A percentile compares a stretch with the other conserved stretches of the same genome.
Conservation (phyloP, 2,797 vertebrate species). For the Tachyglossus aculeatus region DNA sequence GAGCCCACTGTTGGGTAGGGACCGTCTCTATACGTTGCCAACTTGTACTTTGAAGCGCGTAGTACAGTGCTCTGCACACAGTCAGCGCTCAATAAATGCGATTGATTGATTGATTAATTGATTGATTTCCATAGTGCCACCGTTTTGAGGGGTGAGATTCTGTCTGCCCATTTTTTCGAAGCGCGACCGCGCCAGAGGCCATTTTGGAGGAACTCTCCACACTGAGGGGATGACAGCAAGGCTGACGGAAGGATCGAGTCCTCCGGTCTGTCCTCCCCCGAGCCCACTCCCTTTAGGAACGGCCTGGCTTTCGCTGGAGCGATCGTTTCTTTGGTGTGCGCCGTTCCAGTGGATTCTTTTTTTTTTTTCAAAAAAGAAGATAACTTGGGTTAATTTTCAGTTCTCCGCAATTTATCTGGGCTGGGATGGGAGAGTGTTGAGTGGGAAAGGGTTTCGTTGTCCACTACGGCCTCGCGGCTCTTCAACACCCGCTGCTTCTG, state of each 20-base stretch:
- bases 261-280: constrained; percentile 46
- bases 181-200: constrained; percentile 52
- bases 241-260: constrained; percentile 45
- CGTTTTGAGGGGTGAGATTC: too few relatives aligned
- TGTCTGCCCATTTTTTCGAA: constrained; percentile 54
- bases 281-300: constrained; percentile 37
- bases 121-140: too few relatives aligned
- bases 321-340: constrained; percentile 23
- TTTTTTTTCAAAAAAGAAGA: constrained; percentile 52
- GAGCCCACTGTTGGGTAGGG: too few relatives aligned
- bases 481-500: constrained; percentile 82
- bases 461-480: constrained; percentile 74
- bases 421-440: constrained; percentile 80
- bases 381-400: constrained; percentile 75
- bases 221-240: constrained; percentile 64
- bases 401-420: constrained; percentile 80
- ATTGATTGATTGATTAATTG: too few relatives aligned
- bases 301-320: too few relatives aligned
- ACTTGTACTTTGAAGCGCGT: too few relatives aligned
- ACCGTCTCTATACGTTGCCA: too few relatives aligned
- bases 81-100: too few relatives aligned
- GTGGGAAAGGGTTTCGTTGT: constrained; percentile 82
- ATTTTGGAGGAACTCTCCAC: constrained; percentile 53
- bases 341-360: constrained; percentile 16
- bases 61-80: too few relatives aligned